phyloP scores from a whole-genome alignment of 2,797 vertebrate species.

The Pangasius djambal region DNA sequence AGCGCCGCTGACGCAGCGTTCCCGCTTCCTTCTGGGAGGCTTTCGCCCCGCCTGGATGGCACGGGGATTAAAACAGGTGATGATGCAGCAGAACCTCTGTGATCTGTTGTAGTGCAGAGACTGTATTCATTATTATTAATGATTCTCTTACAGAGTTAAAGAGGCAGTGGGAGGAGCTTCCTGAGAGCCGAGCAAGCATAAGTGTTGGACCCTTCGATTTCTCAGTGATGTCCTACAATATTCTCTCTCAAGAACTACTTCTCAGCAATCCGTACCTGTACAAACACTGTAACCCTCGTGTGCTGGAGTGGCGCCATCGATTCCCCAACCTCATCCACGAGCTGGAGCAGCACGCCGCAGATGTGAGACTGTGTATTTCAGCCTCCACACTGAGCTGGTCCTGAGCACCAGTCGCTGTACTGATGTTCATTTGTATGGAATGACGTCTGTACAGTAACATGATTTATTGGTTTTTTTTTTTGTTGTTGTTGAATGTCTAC shows the following conservation, averaged over 20 bases:
- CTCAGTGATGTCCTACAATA: slow-evolving; percentile 95
- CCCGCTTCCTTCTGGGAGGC: neutral
- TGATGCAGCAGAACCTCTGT: neutral
- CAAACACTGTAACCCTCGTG: slow-evolving; percentile 78
- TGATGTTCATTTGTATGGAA: no score
- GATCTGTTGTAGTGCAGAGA: neutral
- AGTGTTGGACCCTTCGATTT: slow-evolving; percentile 81
- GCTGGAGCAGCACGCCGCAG: slow-evolving; percentile 82
- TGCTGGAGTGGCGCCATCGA: slow-evolving; percentile 84
- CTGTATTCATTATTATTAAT: no score
- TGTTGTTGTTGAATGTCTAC: neutral
- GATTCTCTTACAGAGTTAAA: slow-evolving; percentile 67
- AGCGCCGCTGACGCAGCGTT: neutral
- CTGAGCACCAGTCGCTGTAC: neutral
- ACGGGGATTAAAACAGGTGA: slow-evolving; percentile 32
- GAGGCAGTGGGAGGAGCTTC: slow-evolving; percentile 86
- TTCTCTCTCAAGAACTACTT: slow-evolving; percentile 93
- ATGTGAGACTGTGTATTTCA: slow-evolving; percentile 77
- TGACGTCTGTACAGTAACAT: neutral
- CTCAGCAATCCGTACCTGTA: slow-evolving; percentile 90
- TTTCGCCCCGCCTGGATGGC: neutral
- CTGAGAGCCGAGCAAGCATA: slow-evolving; percentile 58
- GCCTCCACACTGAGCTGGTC: neutral
- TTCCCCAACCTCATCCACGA: slow-evolving; percentile 89
- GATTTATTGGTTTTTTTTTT: no score